Evolutionary conservation across 2,113 vertebrate species (phyloP), one percentile per base, ranked within the genome.

Genomic region (Pygoscelis antarcticus): DNA sequence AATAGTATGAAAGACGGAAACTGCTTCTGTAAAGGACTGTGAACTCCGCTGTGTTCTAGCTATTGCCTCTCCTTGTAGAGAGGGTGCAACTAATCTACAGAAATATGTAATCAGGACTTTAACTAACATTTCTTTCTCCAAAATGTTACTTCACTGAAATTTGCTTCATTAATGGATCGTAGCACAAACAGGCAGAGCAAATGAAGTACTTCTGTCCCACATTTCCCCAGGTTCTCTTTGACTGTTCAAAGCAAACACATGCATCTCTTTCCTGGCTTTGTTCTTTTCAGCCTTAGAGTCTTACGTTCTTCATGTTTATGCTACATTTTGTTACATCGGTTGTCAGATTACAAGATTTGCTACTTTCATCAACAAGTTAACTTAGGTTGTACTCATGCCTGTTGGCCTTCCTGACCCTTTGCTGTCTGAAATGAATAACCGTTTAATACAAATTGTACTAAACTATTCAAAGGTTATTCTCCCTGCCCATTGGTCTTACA

Each of bases 281-380:
- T 11, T 87, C 52, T 76, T 46, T 66, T 42, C 55, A 51, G 36
- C 23, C 38, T 29, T 7, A 12, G 16, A 32, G 8, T 19, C 27
- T 26, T 6, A 12, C 0, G 14, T 29, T 38, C 21, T 38, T 42
- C 9, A 7, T 0, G 2, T 26, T 72, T 36, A 87, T 16, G 19
- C 57, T 58, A 15, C 17, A 5, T 61, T 84, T 95, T 84, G 29
- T 71, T 65, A 78, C 44, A 36, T 1, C 0, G 0, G 9, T 54
- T 77, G 36, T 32, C 34, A 42, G 15, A 7, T 79, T 81, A 60
- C 27, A 58, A 40, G 55, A 27, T 32, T 80, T 86, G 60, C 47
- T 89, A 34, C 65, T 76, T 69, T 58, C 40, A 52, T 3, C 30
- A 74, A 79, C 29, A 90, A 88, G 34, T 27, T 74, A 58, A 47